These are phyloP conservation scores for Drosophila lacertosa DNA, from an alignment of 1,140 invertebrate genomes.

Conservation along the genomic window DNA sequence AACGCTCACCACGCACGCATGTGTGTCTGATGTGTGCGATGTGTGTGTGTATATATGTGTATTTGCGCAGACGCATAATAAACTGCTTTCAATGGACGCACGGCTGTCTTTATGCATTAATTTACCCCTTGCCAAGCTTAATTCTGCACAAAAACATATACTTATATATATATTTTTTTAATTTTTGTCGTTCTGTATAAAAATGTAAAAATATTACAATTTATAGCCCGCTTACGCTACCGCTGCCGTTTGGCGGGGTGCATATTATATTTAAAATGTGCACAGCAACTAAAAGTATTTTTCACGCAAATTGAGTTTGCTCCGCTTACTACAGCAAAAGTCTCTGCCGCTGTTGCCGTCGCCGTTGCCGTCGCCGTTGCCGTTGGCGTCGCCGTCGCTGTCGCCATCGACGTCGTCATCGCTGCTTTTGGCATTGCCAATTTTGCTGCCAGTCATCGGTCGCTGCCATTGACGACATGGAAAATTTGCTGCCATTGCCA, in stretches of 20 bases:
- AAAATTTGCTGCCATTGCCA: slow-evolving; percentile 76
- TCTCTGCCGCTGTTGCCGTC: background rate
- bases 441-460: slow-evolving; percentile 78
- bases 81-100: slow-evolving; percentile 68
- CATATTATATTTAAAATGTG: slow-evolving; percentile 74
- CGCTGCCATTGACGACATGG: slow-evolving; percentile 70
- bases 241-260: slow-evolving; percentile 37
- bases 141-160: slow-evolving; percentile 19
- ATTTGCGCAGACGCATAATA: slow-evolving; percentile 52
- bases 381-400: slow-evolving; percentile 9
- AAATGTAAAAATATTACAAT: slow-evolving; percentile 54
- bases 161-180: slow-evolving; percentile 25
- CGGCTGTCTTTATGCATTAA: slow-evolving; percentile 71
- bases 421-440: slow-evolving; percentile 75
- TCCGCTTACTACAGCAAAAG: slow-evolving; percentile 40
- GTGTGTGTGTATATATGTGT: slow-evolving; percentile 16
- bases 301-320: slow-evolving; percentile 79
- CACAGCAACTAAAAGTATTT: slow-evolving; percentile 78
- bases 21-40: slow-evolving; percentile 15
- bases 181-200: slow-evolving; percentile 33
- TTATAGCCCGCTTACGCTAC: slow-evolving; percentile 35
- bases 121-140: slow-evolving; percentile 54
- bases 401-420: slow-evolving; percentile 30
- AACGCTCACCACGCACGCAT: slow-evolving; percentile 10
- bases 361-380: background rate